phyloP scores from a whole-genome alignment of 1,140 invertebrate genomes.

The Drosophila quadrilineata region DNA sequence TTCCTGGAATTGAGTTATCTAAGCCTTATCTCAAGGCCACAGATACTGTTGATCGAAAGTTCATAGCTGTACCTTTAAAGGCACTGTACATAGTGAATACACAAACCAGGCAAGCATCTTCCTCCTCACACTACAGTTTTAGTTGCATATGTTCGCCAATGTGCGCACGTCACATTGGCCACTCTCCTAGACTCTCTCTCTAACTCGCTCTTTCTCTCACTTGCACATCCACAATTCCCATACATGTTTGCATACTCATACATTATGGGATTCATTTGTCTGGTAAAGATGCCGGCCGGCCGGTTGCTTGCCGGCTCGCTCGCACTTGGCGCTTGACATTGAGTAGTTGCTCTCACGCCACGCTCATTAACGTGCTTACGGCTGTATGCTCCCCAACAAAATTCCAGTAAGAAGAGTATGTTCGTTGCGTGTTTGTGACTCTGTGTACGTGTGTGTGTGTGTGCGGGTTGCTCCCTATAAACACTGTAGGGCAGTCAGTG shows the following conservation, averaged over 20 bases:
- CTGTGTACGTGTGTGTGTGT: not conserved
- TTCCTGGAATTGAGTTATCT: not conserved
- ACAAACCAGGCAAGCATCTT: slow-evolving; percentile 28
- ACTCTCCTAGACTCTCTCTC: slow-evolving; percentile 7
- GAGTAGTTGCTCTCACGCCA: slow-evolving; percentile 43
- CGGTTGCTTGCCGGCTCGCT: slow-evolving; percentile 39
- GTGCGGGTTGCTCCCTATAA: slow-evolving; percentile 28
- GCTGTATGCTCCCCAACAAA: not conserved
- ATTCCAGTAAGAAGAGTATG: slow-evolving; percentile 18
- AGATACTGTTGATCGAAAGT: not conserved
- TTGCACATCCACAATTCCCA: no score
- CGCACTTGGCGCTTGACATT: slow-evolving; percentile 63
- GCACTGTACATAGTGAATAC: slow-evolving; percentile 22
- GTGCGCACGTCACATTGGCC: slow-evolving; percentile 18
- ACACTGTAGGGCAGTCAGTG: slow-evolving; percentile 41
- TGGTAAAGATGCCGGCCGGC: slow-evolving; percentile 62
- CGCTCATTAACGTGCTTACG: slow-evolving; percentile 7
- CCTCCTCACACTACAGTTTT: slow-evolving; percentile 17
- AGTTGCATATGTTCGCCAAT: slow-evolving; percentile 26
- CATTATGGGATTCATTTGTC: slow-evolving; percentile 14
- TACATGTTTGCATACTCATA: slow-evolving; percentile 6
- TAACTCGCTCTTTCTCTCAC: slow-evolving; percentile 16
- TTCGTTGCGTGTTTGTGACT: not conserved
- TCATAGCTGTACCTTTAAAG: slow-evolving; percentile 10
- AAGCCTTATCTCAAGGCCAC: not conserved